Conservation (phyloP, 2,797 vertebrate genomes). For the Sebastes vulpes region DNA sequence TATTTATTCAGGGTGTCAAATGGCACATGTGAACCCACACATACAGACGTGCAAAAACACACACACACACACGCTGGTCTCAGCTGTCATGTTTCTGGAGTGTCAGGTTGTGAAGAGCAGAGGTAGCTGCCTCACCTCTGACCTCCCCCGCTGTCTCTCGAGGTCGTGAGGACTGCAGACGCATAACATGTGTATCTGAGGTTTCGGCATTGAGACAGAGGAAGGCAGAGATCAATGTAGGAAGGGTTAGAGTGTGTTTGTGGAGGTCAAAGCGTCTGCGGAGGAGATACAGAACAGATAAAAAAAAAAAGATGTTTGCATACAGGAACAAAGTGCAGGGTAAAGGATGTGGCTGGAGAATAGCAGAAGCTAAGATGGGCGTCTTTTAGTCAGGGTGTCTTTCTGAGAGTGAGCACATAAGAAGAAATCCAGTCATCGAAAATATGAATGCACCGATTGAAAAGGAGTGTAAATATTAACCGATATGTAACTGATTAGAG, state of each 20-base stretch:
- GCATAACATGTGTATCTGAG: slow-evolving; percentile 30
- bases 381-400: background rate
- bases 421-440: background rate
- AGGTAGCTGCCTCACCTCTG: slow-evolving; percentile 56
- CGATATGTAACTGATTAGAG: background rate
- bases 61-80: slow-evolving; percentile 29
- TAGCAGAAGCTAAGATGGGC: slow-evolving; percentile 14
- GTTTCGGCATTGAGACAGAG: slow-evolving; percentile 12
- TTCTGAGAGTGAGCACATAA: too few species aligned
- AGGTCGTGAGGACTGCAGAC: slow-evolving; percentile 38
- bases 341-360: slow-evolving; percentile 30
- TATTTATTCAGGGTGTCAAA: slow-evolving; percentile 58
- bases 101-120: slow-evolving; percentile 72
- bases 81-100: slow-evolving; percentile 58
- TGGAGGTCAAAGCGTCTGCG: slow-evolving; percentile 28
- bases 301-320: slow-evolving; percentile 8
- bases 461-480: background rate
- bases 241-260: slow-evolving; percentile 12
- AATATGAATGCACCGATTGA: background rate
- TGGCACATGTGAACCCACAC: slow-evolving; percentile 13
- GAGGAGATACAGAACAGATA: slow-evolving; percentile 15
- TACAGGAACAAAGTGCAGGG: slow-evolving; percentile 24
- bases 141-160: slow-evolving; percentile 29
- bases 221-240: slow-evolving; percentile 24
- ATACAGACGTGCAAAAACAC: slow-evolving; percentile 8